Evolutionary conservation across 2,888 invertebrate genomes (phyloP).

Genomic region (Endotricha flammealis): DNA sequence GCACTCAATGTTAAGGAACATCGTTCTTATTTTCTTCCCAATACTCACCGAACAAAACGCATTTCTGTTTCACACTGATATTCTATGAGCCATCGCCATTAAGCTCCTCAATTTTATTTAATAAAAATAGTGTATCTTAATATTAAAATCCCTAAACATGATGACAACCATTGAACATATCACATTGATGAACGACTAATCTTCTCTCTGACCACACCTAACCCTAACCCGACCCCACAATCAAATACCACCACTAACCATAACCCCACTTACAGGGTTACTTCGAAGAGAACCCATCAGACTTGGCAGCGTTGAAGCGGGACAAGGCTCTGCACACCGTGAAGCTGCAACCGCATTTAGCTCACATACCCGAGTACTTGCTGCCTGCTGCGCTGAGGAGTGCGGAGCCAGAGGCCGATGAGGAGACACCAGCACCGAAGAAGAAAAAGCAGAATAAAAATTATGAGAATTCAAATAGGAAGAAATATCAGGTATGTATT

Average conservation of each 20-base stretch:
- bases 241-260: not conserved
- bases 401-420: slow-evolving; percentile 70
- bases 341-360: slow-evolving; percentile 88
- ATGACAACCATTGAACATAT: slow-evolving; percentile 51
- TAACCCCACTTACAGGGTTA: slow-evolving; percentile 79
- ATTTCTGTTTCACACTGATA: no score
- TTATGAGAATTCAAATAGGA: slow-evolving; percentile 58
- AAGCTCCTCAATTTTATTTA: no score
- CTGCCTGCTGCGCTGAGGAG: slow-evolving; percentile 87
- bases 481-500: slow-evolving; percentile 65
- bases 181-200: slow-evolving; percentile 71
- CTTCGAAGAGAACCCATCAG: slow-evolving; percentile 94
- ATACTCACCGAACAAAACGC: no score
- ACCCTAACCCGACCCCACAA: not conserved
- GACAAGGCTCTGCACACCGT: slow-evolving; percentile 93
- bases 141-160: slow-evolving; percentile 27
- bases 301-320: slow-evolving; percentile 89
- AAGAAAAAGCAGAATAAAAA: slow-evolving; percentile 46
- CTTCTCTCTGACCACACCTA: slow-evolving; percentile 63
- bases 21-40: no score
- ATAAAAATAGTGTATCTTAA: no score
- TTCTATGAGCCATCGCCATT: no score
- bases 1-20: no score
- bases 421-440: slow-evolving; percentile 38
- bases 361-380: slow-evolving; percentile 95